Conservation (phyloP, 1,140 invertebrate genomes). For the Hetaerina americana region DNA sequence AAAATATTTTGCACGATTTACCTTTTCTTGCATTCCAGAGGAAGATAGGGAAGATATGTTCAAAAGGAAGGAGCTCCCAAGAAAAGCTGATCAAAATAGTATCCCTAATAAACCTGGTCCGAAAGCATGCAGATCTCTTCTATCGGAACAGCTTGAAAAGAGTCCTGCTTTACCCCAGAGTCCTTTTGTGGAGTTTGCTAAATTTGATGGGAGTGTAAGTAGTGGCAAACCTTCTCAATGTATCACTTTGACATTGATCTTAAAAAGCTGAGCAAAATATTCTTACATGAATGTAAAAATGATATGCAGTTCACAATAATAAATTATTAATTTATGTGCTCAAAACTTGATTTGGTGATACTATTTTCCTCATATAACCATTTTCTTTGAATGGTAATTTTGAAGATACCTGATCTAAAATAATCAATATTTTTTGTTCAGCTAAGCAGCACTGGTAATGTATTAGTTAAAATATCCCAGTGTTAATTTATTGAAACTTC, state of each 20-base stretch:
- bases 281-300: too few species aligned
- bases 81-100: constrained; percentile 27
- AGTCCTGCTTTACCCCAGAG: constrained; percentile 61
- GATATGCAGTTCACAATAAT: too few species aligned
- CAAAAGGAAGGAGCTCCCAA: constrained; percentile 34
- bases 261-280: constrained; percentile 6
- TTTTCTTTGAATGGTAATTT: too few species aligned
- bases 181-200: constrained; percentile 78
- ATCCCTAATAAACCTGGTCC: neutral
- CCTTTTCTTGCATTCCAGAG: constrained; percentile 28
- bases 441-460: too few species aligned
- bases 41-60: constrained; percentile 58
- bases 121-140: constrained; percentile 36
- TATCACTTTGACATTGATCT: constrained; percentile 4
- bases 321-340: too few species aligned
- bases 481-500: too few species aligned
- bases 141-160: constrained; percentile 60
- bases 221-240: constrained; percentile 13
- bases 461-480: too few species aligned
- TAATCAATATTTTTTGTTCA: too few species aligned
- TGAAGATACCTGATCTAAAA: too few species aligned
- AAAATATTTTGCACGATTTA: too few species aligned
- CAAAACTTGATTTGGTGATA: too few species aligned
- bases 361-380: too few species aligned
- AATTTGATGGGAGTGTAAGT: constrained; percentile 73